Base-by-base conservation (phyloP, 2,888 invertebrate genomes). In the Yponomeuta evonymella region DNA sequence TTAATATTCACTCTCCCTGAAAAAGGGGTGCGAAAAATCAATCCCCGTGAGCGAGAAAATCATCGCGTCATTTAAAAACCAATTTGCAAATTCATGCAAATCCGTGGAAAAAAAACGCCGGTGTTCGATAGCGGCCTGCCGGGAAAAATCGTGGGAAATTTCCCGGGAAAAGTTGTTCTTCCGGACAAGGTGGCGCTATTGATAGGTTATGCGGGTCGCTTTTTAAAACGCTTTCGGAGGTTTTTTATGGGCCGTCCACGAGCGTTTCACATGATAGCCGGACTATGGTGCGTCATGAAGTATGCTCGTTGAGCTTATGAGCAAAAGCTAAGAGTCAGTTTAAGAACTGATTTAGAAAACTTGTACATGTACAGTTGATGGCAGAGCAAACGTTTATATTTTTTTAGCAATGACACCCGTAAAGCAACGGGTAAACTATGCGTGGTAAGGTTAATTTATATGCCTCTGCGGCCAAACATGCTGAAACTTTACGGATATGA, bases 101-200 rank as follows among this genome's bases (percentile, higher is more conserved):
- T 62, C 70, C 62, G 70, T 11, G 58, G 66, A 10, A 33, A 36
- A 36, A 33, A 67, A 33, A 67, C n/a, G 2, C 51, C 69, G 6
- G 48, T 36, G 70, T 58, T 68, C 68, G 51, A 68, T 68, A 68
- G 51, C 67, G 30, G 69, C 62, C 62, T 63, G n/a, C 10, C 33
- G 70, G 70, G 70, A 63, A 63, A 63, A 63, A 23, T 5, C 63
- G 63, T 36, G 62, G 70, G 70, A 63, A 70, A 70, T 10, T 70
- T 43, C 3, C 33, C 1, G 70, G 58, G 71, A 43, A 30, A 71
- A 72, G 23, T 23, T 23, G 23, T 70, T 73, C 72, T 75, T 76
- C 77, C 78, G 81, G 79, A 81, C 81, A 82, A 83, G 81, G 81
- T 81, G 43, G 78, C 76, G 84, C 85, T 86, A 89, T 90, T 88